Percentiles rank a stretch among this genome's conserved stretches.
Evolutionary conservation across 92 coral and sea anemone genomes (phyloP).

Genomic region (Isaurus tuberculatus): DNA sequence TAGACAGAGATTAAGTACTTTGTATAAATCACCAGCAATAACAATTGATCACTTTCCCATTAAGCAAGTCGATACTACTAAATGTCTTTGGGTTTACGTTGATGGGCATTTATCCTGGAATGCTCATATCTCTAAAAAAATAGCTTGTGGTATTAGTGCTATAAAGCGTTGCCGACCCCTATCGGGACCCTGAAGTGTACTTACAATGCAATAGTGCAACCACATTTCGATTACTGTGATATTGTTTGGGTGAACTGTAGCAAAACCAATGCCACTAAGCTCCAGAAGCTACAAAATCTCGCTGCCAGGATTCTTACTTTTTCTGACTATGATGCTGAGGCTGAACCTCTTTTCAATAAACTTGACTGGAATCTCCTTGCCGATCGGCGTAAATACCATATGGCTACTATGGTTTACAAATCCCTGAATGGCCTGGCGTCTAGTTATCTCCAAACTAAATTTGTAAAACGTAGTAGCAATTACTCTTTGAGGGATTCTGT

Average conservation of each 20-base stretch:
- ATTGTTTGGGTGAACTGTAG: not conserved
- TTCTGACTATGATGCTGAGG: conserved; percentile 9
- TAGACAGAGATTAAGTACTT: not conserved
- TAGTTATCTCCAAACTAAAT: not conserved
- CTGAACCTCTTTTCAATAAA: not conserved
- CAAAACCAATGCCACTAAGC: not conserved
- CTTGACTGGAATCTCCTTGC: not conserved
- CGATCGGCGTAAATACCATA: conserved; percentile 1
- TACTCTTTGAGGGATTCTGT: conserved; percentile 5
- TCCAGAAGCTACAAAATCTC: not conserved
- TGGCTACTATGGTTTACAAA: conserved; percentile 6
- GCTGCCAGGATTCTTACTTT: not conserved
- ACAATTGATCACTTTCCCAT: not conserved
- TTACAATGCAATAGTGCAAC: too few species aligned
- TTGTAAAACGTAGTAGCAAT: not conserved
- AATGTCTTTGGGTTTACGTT: not conserved
- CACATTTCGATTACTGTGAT: not conserved
- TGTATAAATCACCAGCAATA: not conserved
- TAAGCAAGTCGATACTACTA: too few species aligned
- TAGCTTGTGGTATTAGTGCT: not conserved
- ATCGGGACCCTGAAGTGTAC: not conserved
- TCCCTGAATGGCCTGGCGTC: not conserved
- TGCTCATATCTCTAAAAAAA: not conserved
- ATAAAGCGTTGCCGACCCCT: not conserved
- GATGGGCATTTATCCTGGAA: not conserved